These are phyloP conservation scores for Poecilobothrus nobilitatus DNA, from an alignment of 2,888 invertebrate genomes.

Conservation along the genomic window DNA sequence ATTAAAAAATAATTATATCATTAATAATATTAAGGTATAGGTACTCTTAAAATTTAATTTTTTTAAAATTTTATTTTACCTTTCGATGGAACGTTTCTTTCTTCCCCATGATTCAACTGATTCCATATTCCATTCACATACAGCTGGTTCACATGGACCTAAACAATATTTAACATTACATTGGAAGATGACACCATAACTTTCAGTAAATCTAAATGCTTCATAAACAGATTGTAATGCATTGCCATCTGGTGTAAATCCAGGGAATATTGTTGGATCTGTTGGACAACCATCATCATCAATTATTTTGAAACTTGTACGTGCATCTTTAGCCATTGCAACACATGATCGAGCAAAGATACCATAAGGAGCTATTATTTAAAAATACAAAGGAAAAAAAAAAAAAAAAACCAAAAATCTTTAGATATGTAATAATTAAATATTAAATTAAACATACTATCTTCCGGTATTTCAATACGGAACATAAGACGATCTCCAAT, in stretches of 20 bases:
- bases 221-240: conserved; percentile 86
- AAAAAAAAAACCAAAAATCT: neutral
- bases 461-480: conserved; percentile 93
- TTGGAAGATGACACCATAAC: conserved; percentile 93
- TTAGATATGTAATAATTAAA: neutral
- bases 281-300: conserved; percentile 92
- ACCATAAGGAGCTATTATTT: conserved; percentile 76
- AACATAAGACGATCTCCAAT: conserved; percentile 91
- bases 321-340: conserved; percentile 93
- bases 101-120: conserved; percentile 87
- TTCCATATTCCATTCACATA: conserved; percentile 86
- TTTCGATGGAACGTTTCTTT: conserved; percentile 62
- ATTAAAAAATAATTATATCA: conserved; percentile 10
- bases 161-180: conserved; percentile 94
- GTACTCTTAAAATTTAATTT: no score
- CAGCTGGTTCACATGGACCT: conserved; percentile 87
- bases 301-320: conserved; percentile 92
- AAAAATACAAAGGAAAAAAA: conserved; percentile 12
- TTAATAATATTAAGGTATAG: neutral
- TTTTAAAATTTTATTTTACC: conserved; percentile 33
- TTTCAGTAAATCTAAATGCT: conserved; percentile 92
- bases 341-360: conserved; percentile 93
- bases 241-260: conserved; percentile 82
- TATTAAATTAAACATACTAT: conserved; percentile 58
- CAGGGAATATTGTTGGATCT: conserved; percentile 88